Evolutionary conservation across 2,113 vertebrate species (phyloP), one percentile per base, ranked within the genome.

Genomic region (Orcinus orca): DNA sequence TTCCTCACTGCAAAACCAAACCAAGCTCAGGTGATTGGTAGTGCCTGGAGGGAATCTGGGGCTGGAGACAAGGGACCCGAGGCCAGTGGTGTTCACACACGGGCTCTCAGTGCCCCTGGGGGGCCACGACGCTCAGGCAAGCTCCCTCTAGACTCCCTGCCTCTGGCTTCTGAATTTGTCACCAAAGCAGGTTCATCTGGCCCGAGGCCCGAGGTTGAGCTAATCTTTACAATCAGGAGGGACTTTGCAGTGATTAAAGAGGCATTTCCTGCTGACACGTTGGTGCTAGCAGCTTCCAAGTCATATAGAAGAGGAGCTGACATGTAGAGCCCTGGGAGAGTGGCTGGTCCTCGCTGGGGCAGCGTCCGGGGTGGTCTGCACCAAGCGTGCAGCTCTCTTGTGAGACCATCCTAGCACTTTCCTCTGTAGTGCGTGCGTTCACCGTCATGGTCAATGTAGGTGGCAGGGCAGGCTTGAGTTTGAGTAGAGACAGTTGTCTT

Each of bases 201-300:
- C 74, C 9, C 20, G 47, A 89, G 96, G 94, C 84, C 86, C 73
- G 53, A 95, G 97, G 84, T 76, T 98, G 98, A 97, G 94, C 96
- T 98, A 97, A 98, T 98, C 97, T 98, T 97, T 93, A 95, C 96
- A 98, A 98, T 98, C 95, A 98, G 95, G 96, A 97, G 95, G 97
- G 96, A 97, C 95, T 97, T 97, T 96, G 44, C 97, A 97, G 93
- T 97, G 97, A 98, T 97, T 98, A 97, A 97, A 98, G 97, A 98
- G 95, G 95, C 79, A 92, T 98, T 98, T 98, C 96, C 98, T 98
- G 88, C 91, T 97, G 97, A 97, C 90, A 96, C 96, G 95, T 97
- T 92, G 95, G 98, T 98, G 97, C 86, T 80, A 96, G 86, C 74
- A 97, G 65, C 95, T 98, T 98, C 97, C 97, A 98, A 96, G 96